Conservation (phyloP, 1,140 invertebrate genomes). For the Polypedilum vanderplanki region DNA sequence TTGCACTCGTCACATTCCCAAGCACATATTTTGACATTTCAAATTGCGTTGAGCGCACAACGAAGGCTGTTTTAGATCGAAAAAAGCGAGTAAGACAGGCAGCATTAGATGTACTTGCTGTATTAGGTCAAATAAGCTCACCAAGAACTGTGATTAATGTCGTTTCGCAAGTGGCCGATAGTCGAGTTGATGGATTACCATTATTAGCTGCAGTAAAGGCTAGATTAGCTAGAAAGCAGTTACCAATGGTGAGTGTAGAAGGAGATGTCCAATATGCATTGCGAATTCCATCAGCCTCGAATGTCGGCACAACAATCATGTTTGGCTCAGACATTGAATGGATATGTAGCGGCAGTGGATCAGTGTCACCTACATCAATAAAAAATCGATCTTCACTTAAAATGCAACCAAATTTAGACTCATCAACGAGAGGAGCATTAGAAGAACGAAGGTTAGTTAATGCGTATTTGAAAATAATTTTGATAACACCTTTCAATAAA, state of each 20-base stretch:
- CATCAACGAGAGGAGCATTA: not conserved
- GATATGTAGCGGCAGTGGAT: slow-evolving; percentile 53
- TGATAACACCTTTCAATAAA: not conserved
- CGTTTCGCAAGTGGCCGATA: slow-evolving; percentile 44
- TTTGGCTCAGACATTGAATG: slow-evolving; percentile 61
- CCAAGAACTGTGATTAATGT: slow-evolving; percentile 46
- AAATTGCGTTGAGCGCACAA: slow-evolving; percentile 51
- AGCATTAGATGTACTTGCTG: slow-evolving; percentile 70
- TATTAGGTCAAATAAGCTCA: slow-evolving; percentile 65
- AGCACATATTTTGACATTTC: slow-evolving; percentile 69
- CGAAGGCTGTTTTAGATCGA: slow-evolving; percentile 56
- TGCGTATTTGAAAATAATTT: not conserved
- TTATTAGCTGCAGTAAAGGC: slow-evolving; percentile 49
- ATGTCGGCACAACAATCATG: slow-evolving; percentile 29
- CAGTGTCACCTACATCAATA: slow-evolving; percentile 49
- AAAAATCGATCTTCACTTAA: slow-evolving; percentile 34
- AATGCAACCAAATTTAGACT: slow-evolving; percentile 32
- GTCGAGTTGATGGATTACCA: slow-evolving; percentile 43
- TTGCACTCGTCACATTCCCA: slow-evolving; percentile 68
- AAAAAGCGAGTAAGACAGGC: slow-evolving; percentile 69
- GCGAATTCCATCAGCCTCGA: slow-evolving; percentile 43
- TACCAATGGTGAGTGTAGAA: slow-evolving; percentile 57
- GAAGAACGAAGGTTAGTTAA: slow-evolving; percentile 20
- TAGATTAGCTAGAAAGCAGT: slow-evolving; percentile 55
- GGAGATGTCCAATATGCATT: slow-evolving; percentile 61